Base-by-base conservation (phyloP, 1,140 invertebrate genomes). In the Drosophila subobscura region DNA sequence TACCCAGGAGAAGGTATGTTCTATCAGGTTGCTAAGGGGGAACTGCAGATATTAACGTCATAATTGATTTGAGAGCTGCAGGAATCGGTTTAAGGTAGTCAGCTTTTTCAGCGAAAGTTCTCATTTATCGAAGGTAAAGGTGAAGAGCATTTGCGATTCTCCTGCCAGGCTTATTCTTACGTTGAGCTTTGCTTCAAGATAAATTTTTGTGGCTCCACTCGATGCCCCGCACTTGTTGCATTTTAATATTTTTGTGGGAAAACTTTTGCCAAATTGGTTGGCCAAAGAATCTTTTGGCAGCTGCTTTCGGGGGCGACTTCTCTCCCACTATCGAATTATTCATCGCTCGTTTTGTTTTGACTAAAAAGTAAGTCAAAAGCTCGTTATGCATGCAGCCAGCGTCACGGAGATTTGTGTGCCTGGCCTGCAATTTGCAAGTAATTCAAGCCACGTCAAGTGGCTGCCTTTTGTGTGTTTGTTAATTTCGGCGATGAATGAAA, bases 401-500 rank as follows among this genome's bases (percentile, higher is more conserved):
- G 75, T 72, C 45, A 27, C 12, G 37, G 42, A 23, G 44, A 45
- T 16, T 33, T 52, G 53, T 66, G 47, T 49, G 54, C 50, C 56
- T 22, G 44, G 54, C 50, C 56, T 25, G 44, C 79, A 78, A 81
- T 71, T 84, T 51, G 79, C 79, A 76, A 66, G 72, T 85, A 80
- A 77, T 73, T 80, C 46, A 79, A 77, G 55, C 51, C n/a, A 44
- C 67, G 55, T 42, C 14, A 16, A 49, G 16, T 33, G 46, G 25
- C 16, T 20, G 16, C 63, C 63, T 65, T 68, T 27, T 44, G n/a
- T 49, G 20, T 33, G 12, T 33, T 7, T 59, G 23, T 53, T 25
- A 49, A 55, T 55, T 67, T 45, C 41, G 47, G 42, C 23, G 33
- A 64, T 84, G 79, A 83, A 83, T 83, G 80, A 83, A 83, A 84